Percentiles rank a stretch among this genome's conserved stretches.
Evolutionary conservation across 2,888 invertebrate species (phyloP).

Genomic region (Caradrina clavipalpis): DNA sequence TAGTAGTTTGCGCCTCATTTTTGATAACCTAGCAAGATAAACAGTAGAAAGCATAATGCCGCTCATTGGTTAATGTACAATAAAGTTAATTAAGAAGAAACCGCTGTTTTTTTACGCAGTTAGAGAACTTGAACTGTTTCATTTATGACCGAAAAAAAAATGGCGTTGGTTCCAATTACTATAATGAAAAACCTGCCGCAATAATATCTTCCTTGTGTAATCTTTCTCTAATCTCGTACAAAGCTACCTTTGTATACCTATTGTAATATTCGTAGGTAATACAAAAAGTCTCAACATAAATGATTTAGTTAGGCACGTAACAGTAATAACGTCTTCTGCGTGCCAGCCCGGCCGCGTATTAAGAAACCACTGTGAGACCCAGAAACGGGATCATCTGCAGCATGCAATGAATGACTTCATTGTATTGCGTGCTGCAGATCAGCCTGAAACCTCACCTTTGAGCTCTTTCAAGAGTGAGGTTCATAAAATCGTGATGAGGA

Average conservation of each 20-base stretch:
- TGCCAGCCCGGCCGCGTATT: constrained; percentile 3
- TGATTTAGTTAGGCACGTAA: constrained; percentile 51
- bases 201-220: constrained; percentile 18
- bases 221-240: constrained; percentile 26
- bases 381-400: neutral
- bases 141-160: constrained; percentile 7
- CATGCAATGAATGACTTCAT: neutral
- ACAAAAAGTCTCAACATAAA: constrained; percentile 14
- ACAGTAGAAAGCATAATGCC: constrained; percentile 35
- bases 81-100: constrained; percentile 40
- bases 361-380: neutral
- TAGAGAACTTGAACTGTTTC: neutral
- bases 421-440: no score
- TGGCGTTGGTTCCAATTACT: neutral
- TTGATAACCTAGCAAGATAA: constrained; percentile 56
- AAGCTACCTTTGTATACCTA: constrained; percentile 1
- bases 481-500: no score
- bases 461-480: no score
- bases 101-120: constrained; percentile 13
- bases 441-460: no score
- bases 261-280: constrained; percentile 8
- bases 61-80: constrained; percentile 37
- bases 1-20: constrained; percentile 20
- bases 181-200: neutral
- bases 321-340: constrained; percentile 42